Evolutionary conservation across 2,888 invertebrate species (phyloP).

Genomic region (Sminthurides aquaticus): DNA sequence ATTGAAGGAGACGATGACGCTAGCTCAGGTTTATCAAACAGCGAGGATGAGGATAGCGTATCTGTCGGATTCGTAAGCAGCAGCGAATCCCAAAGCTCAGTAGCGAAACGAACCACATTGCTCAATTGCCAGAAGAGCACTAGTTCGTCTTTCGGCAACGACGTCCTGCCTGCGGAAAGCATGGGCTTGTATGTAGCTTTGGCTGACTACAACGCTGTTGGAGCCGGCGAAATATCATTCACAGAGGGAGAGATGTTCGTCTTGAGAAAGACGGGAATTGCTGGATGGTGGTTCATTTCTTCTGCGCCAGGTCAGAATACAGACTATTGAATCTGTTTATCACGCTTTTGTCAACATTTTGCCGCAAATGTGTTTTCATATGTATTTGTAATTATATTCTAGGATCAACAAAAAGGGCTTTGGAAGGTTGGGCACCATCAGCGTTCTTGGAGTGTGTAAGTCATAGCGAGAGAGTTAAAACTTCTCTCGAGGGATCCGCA

Average conservation of each 20-base stretch:
- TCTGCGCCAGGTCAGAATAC: neutral
- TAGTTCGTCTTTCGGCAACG: neutral
- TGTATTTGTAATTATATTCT: too few relatives aligned
- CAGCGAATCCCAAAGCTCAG: neutral
- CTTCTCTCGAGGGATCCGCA: too few relatives aligned
- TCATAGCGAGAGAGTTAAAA: too few relatives aligned
- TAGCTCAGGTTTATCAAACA: conserved; percentile 86
- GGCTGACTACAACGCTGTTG: conserved; percentile 87
- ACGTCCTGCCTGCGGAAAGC: neutral
- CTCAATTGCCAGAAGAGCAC: neutral
- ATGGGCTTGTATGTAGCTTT: conserved; percentile 64
- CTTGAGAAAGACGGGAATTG: conserved; percentile 83
- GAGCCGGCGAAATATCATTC: conserved; percentile 81
- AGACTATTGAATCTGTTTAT: too few relatives aligned
- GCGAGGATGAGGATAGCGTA: conserved; percentile 68
- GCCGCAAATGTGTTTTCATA: too few relatives aligned
- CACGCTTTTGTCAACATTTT: too few relatives aligned
- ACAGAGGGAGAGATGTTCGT: conserved; percentile 84
- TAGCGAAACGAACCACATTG: neutral
- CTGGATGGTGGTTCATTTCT: conserved; percentile 90
- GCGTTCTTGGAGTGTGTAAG: conserved; percentile 75
- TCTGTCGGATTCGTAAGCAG: conserved; percentile 5
- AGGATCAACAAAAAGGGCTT: too few relatives aligned
- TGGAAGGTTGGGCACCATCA: conserved; percentile 72
- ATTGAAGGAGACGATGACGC: conserved; percentile 69